phyloP scores from a whole-genome alignment of 2,113 vertebrate species.

The Isichthys henryi region DNA sequence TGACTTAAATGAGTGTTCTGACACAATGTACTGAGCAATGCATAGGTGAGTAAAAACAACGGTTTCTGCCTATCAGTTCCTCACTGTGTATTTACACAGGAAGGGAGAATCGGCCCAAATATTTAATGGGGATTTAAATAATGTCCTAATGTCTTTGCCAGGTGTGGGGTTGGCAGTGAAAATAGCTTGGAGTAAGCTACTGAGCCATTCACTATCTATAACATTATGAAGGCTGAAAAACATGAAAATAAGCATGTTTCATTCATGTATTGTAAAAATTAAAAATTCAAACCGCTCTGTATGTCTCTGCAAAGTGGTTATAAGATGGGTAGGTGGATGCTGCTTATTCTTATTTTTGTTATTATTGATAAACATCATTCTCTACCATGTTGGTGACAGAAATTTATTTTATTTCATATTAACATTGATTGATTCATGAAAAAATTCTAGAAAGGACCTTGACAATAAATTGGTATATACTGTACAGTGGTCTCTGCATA shows the following conservation, averaged over 20 bases:
- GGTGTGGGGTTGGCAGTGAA: background rate
- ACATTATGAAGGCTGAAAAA: background rate
- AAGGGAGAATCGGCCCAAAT: background rate
- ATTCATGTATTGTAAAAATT: background rate
- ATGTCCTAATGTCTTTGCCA: background rate
- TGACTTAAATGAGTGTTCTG: background rate
- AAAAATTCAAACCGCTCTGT: background rate
- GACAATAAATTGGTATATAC: background rate
- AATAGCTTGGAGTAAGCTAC: background rate
- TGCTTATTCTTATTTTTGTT: background rate
- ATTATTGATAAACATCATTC: background rate
- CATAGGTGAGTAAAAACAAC: background rate
- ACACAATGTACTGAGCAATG: background rate
- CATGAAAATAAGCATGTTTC: background rate
- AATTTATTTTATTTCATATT: background rate
- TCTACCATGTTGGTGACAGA: background rate
- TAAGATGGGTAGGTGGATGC: background rate
- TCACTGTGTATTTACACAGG: background rate
- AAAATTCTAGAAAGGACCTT: background rate
- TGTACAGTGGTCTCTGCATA: background rate
- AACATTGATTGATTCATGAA: background rate
- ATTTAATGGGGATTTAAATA: slow-evolving; percentile 19
- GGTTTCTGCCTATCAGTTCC: background rate
- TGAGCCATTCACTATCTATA: background rate
- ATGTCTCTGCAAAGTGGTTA: background rate